Base-by-base conservation (phyloP, 2,113 vertebrate genomes). In the Rhynchopsitta pachyrhyncha region DNA sequence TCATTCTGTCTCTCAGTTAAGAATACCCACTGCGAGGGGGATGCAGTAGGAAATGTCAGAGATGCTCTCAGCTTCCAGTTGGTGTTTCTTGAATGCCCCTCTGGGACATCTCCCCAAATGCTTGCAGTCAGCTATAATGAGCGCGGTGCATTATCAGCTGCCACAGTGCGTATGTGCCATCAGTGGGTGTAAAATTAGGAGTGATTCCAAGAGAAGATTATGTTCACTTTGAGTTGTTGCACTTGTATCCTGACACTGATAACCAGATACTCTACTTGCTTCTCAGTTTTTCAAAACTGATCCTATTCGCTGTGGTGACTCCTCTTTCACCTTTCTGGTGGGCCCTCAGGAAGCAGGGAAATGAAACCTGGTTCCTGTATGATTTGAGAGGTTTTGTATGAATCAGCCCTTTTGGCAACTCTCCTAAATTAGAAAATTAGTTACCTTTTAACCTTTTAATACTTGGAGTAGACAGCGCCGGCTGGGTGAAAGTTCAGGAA, bases 291-390 rank as follows among this genome's bases (percentile, higher is more conserved):
- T 70, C 76, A 79, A 37, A 88, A 59, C 37, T 25, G 73, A 90
- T 92, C 29, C 84, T 88, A 12, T 92, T 91, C 76, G 90, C 71
- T 74, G 11, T 82, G 86, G 73, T 84, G 78, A 78, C 91, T 95
- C 82, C 76, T 91, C 93, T 97, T 96, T 95, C 95, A 95, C 93
- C 95, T 97, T 97, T 97, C 90, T 95, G 87, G 44, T 94, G 74
- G 96, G 64, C 90, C 86, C 82, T 89, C 86, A 95, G 95, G 97
- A 97, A 97, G 90, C 71, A 70, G 95, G 91, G 89, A 91, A 97
- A 95, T 96, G 89, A 97, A 96, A 91, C 88, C 92, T 95, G 95
- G 90, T 97, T 97, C 96, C 97, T 96, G 96, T 96, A 95, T 85
- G 74, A 93, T 97, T 96, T 95, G 85, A 82, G 90, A 75, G 62